Base-by-base conservation (phyloP, 1,140 invertebrate genomes). In the Drosophila miranda region DNA sequence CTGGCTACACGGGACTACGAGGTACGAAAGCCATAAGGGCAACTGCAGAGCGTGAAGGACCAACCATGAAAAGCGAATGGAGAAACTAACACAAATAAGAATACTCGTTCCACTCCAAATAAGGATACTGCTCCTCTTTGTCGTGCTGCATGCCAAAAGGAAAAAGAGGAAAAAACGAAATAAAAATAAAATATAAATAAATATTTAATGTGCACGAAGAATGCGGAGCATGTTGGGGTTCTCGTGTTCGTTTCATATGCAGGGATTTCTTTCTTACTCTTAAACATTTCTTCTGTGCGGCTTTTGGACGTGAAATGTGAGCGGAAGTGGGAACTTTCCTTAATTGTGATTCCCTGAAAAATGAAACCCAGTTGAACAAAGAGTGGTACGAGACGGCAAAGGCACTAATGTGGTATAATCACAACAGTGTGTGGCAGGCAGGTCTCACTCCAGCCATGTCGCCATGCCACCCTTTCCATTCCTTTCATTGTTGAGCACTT, bases 141-240 rank as follows among this genome's bases (percentile, higher is more conserved):
- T 19, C 28, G 19, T 53, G 49, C 52, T 70, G 55, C 67, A 71
- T 43, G 52, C 6, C 57, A 13, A 23, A 26, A 42, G 14, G 14
- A 38, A 19, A 6, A 38, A 38, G 7, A 8, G 23, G 28, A 16
- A 21, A 52, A 52, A 13, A 38, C 23, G 23, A 52, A 21, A 28
- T 30, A 60, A 54, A 62, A 70, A 56, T 64, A 50, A 72, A 73
- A 57, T 73, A 53, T 28, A 44, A 49, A 62, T 72, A 19, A 62
- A 72, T 73, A 41, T 56, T 73, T 70, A 59, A 70, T 70, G 53
- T 51, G 53, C 67, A 44, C 53, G 48, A 57, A 70, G 46, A 70
- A 70, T 69, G 64, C 46, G 51, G 53, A 50, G 66, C 69, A 34
- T 42, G 58, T n/a, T 67, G 48, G 64, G 49, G 64, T 56, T 44